Evolutionary conservation across 2,888 invertebrate genomes (phyloP), one percentile per base, ranked within the genome.

Genomic region (Anthophora plumipes): DNA sequence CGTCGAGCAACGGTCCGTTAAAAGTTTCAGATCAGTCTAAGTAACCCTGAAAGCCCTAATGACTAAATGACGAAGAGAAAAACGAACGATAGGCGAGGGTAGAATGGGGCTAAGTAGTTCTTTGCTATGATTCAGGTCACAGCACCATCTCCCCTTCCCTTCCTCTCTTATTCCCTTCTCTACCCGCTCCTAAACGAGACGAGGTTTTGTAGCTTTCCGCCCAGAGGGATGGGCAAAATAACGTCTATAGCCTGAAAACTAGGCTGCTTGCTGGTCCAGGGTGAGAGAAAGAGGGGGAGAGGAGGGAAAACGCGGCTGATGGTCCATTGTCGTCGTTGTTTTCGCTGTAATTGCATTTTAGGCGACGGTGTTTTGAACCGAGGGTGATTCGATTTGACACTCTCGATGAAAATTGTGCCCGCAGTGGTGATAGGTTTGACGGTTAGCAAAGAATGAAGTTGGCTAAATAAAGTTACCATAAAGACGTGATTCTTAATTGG

Each of bases 11-110:
- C 78, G 80, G 73, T 70, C 86, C 69, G 86, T 82, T 86, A 80
- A 84, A 86, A 86, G 83, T 85, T 31, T 31, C 79, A 78, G 83
- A 85, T 85, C 78, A 83, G 80, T 76, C 81, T 80, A 74, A 85
- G 85, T 78, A 83, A 83, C 76, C 31, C 77, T 66, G 75, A 70
- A 74, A 85, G 85, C 81, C 68, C 68, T 83, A 79, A 85, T 80
- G 77, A 78, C 83, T 85, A 72, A 78, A 85, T 74, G 86, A 76
- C 70, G 73, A 73, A 52, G 72, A 69, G 68, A 78, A 57, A 68
- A 78, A 70, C 78, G 59, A 25, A 14, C 14, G 9, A 11, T 20
- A 9, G 17, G 43, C n/a, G 25, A 43, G 46, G 50, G 37, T 43
- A 12, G 76, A 69, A 77, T 12, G 46, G 37, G 71, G 61, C 52